phyloP scores from a whole-genome alignment of 2,888 invertebrate genomes.

The Salpingus planirostris region DNA sequence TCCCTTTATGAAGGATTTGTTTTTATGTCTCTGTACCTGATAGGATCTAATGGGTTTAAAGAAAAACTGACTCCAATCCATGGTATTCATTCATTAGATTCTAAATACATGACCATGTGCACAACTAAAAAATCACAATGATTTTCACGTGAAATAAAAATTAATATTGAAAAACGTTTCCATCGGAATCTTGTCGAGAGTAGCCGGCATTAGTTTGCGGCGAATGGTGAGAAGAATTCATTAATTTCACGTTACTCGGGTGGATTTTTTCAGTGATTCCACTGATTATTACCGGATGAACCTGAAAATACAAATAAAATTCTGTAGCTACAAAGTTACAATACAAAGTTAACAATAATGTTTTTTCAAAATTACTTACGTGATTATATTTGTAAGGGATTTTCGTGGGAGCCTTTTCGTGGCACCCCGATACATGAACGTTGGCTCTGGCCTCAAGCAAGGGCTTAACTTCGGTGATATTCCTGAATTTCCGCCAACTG shows the following conservation, averaged over 20 bases:
- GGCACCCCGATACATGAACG: constrained; percentile 10
- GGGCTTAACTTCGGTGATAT: constrained; percentile 44
- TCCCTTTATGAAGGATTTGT: too few species aligned
- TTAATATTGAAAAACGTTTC: constrained; percentile 27
- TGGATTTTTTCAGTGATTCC: constrained; percentile 57
- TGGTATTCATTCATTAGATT: too few species aligned
- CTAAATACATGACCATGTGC: too few species aligned
- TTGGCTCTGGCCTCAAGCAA: constrained; percentile 4
- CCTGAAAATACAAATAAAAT: constrained; percentile 30
- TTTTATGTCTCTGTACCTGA: too few species aligned
- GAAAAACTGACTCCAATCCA: too few species aligned
- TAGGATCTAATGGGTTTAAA: too few species aligned
- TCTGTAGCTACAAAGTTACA: too few species aligned
- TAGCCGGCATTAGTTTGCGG: constrained; percentile 75
- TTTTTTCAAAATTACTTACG: too few species aligned
- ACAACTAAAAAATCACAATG: too few species aligned
- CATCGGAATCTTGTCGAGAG: constrained; percentile 68
- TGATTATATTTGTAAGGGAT: constrained; percentile 25
- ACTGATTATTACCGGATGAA: constrained; percentile 51
- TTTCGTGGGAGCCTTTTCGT: constrained; percentile 2
- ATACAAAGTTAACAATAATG: too few species aligned
- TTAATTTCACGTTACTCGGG: constrained; percentile 66
- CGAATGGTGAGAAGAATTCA: constrained; percentile 72
- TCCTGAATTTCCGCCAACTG: constrained; percentile 61
- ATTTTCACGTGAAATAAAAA: background rate